phyloP scores from a whole-genome alignment of 2,888 invertebrate genomes.

The Sphecodes monilicornis region DNA sequence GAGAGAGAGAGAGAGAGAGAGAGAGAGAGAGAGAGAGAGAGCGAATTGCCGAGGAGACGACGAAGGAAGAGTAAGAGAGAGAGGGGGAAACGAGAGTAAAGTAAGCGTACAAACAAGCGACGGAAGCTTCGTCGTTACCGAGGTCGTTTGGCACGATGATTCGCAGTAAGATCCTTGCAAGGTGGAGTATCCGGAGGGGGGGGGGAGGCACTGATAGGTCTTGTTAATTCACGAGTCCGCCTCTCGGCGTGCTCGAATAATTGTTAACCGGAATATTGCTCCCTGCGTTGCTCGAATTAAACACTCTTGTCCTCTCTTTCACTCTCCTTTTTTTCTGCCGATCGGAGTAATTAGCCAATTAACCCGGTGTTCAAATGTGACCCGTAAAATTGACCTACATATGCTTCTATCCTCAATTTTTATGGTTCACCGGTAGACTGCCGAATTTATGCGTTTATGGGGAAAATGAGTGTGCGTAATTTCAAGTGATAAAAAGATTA shows the following conservation, averaged over 20 bases:
- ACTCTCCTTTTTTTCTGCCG: neutral
- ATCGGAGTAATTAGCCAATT: too few species aligned
- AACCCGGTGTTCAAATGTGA: neutral
- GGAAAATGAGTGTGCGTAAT: too few species aligned
- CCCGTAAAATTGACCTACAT: neutral
- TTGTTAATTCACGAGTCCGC: slow-evolving; percentile 78
- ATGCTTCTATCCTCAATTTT: neutral
- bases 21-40: slow-evolving; percentile 27
- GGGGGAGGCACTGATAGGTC: slow-evolving; percentile 74
- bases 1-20: slow-evolving; percentile 24
- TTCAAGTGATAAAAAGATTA: too few species aligned
- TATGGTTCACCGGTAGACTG: too few species aligned
- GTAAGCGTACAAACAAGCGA: slow-evolving; percentile 80
- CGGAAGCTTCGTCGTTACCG: slow-evolving; percentile 72
- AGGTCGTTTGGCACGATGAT: slow-evolving; percentile 75
- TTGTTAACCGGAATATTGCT: slow-evolving; percentile 76
- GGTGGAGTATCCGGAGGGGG: slow-evolving; percentile 47
- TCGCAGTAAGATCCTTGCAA: slow-evolving; percentile 66
- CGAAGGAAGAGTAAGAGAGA: neutral
- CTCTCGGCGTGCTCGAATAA: slow-evolving; percentile 76
- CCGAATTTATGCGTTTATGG: too few species aligned
- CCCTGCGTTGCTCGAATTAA: slow-evolving; percentile 75
- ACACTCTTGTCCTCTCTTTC: slow-evolving; percentile 59
- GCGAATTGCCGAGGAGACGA: neutral
- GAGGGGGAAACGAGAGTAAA: slow-evolving; percentile 59